Evolutionary conservation across 2,113 vertebrate species (phyloP), one percentile per base, ranked within the genome.

Genomic region (Sceloporus undulatus): DNA sequence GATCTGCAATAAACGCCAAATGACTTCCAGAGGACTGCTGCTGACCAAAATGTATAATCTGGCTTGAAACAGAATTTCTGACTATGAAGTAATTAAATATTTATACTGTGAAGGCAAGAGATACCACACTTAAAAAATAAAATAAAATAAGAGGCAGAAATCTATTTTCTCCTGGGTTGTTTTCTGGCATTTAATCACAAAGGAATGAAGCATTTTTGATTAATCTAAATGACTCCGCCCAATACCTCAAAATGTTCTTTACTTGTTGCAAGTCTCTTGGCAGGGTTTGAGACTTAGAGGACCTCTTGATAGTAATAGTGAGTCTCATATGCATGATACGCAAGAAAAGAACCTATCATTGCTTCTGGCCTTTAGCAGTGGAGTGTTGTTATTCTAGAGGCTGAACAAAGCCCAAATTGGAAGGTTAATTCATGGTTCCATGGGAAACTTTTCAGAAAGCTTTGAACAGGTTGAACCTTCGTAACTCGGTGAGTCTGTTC

Each of bases 31-130:
- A 84, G n/a, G 18, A 73, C 34, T 83, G 75, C 78, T 79, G 34
- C 66, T 66, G 18, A 23, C 62, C 82, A 80, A 79, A 87, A 87
- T 86, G 65, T 84, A 80, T 84, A 88, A 86, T 74, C 59, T 23
- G 70, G n/a, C 59, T 89, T 85, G 79, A 77, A 87, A 90, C 91
- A 86, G 27, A 65, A 85, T 87, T 93, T 84, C 87, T 92, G 85
- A 81, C 87, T 93, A 89, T 85, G 90, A 78, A 27, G 52, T 75
- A 91, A 90, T 42, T 42, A 85, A 91, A 91, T 88, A n/a, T 5
- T 87, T 86, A 77, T 90, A 87, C 80, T 80, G 81, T 71, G 87
- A 90, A 82, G 76, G 86, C 93, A 88, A 89, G 56, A 90, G 48
- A 29, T 52, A 21, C 13, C 2, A 42, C 42, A 13, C 75, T 68